Evolutionary conservation across 2,113 vertebrate species (phyloP).

Genomic region (Aegotheles bennettii): DNA sequence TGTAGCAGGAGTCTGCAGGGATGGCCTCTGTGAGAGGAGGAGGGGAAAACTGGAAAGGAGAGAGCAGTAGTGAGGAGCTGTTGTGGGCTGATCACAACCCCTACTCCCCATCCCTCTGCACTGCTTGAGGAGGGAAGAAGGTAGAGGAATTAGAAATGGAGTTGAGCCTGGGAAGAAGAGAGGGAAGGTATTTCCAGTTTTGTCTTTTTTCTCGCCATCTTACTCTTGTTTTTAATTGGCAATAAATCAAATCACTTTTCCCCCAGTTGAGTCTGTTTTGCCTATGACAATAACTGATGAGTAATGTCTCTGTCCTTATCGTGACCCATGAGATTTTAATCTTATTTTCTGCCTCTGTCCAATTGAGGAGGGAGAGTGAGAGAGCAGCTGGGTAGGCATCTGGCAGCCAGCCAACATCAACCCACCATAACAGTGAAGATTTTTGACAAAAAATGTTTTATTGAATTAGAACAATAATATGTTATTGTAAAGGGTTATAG

Average conservation of each 20-base stretch:
- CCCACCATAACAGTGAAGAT: not conserved
- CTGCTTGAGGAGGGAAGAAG: not conserved
- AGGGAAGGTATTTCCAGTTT: not conserved
- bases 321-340: not conserved
- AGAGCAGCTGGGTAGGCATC: not conserved
- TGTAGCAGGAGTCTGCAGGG: not conserved
- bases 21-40: not conserved
- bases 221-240: not conserved
- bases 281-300: not conserved
- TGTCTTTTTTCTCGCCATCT: not conserved
- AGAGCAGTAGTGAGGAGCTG: fast-evolving
- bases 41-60: not conserved
- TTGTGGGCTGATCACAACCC: not conserved
- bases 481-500: not conserved
- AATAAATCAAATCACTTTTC: not conserved
- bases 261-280: not conserved
- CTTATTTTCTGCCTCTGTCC: not conserved
- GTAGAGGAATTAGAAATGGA: not conserved
- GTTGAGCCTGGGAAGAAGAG: not conserved
- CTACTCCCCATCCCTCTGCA: not conserved
- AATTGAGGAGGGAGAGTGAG: not conserved
- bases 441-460: not conserved
- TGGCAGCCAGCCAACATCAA: not conserved
- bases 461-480: not conserved
- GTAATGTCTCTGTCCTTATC: not conserved